Evolutionary conservation across 2,888 invertebrate genomes (phyloP).

Genomic region (Cataglyphis rosenhaueri): DNA sequence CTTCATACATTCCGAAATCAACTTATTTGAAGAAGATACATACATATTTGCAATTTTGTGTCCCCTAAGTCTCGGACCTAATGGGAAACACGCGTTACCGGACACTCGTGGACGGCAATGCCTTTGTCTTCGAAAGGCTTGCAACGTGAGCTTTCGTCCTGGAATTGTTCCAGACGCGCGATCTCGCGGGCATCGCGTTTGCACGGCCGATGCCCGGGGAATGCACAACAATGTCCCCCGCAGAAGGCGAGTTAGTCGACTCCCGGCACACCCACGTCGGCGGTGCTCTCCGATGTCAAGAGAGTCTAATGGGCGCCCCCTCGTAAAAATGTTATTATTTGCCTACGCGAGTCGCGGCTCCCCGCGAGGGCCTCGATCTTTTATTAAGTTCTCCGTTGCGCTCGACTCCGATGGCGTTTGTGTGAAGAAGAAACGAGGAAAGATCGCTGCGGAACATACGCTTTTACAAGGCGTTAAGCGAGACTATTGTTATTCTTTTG

Average conservation of each 20-base stretch:
- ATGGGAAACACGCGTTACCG: constrained; percentile 5
- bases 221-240: constrained; percentile 68
- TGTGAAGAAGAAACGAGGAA: constrained; percentile 1
- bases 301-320: constrained; percentile 64
- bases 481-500: background rate
- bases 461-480: background rate
- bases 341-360: constrained; percentile 47
- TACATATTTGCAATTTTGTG: constrained; percentile 6
- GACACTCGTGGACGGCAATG: background rate
- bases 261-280: constrained; percentile 75
- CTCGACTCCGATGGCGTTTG: constrained; percentile 33
- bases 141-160: constrained; percentile 61
- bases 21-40: background rate
- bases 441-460: background rate
- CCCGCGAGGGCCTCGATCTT: constrained; percentile 16
- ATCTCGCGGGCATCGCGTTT: constrained; percentile 62
- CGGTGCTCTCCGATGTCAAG: constrained; percentile 75
- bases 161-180: constrained; percentile 58
- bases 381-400: constrained; percentile 54
- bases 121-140: constrained; percentile 59
- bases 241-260: constrained; percentile 59
- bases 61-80: background rate
- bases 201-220: constrained; percentile 68
- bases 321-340: constrained; percentile 73
- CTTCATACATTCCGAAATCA: background rate